Evolutionary conservation across 2,797 vertebrate species (phyloP).

Genomic region (Arnoldichthys spilopterus): DNA sequence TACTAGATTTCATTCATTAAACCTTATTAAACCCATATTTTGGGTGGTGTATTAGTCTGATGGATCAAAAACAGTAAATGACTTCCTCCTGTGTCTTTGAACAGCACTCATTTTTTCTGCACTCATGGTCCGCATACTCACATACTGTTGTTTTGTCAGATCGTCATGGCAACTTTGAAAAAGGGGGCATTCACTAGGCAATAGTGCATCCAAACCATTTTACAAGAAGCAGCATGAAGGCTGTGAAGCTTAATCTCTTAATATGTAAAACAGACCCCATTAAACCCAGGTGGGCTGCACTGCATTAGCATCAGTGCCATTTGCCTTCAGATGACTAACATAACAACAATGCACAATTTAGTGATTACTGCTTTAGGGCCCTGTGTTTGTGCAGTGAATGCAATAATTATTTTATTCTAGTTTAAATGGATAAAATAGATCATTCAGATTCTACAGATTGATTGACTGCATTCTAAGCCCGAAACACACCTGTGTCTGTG

Average conservation of each 20-base stretch:
- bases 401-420: too few relatives aligned
- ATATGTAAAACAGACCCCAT: neutral
- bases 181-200: neutral
- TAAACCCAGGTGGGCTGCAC: neutral
- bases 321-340: neutral
- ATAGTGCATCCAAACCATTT: neutral
- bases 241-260: neutral
- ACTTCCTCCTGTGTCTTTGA: neutral
- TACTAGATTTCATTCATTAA: neutral
- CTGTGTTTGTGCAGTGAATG: neutral
- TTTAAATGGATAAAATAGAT: too few relatives aligned
- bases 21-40: neutral
- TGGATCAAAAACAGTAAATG: neutral
- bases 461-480: too few relatives aligned
- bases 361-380: neutral
- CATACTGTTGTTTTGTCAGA: neutral
- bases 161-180: constrained; percentile 6
- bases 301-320: neutral
- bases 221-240: neutral
- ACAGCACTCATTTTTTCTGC: neutral
- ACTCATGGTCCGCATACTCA: neutral
- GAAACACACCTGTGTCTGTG: too few relatives aligned
- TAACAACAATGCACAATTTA: neutral
- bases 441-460: too few relatives aligned
- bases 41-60: neutral